Conservation (phyloP, 2,113 vertebrate genomes). For the Gopherus flavomarginatus region DNA sequence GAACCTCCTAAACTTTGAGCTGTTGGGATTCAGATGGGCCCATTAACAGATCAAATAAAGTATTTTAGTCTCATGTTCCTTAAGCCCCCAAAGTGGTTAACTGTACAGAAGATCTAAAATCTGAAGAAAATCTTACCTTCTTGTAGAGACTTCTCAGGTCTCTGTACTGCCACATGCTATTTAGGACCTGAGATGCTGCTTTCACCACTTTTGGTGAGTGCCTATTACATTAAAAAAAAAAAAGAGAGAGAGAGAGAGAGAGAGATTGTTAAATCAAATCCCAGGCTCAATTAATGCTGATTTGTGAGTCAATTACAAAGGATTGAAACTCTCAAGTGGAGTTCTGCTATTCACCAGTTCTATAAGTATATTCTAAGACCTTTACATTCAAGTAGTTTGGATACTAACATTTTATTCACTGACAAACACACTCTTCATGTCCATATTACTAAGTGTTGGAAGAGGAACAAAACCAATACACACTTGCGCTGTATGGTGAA, state of each 20-base stretch:
- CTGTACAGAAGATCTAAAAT: conserved; percentile 6
- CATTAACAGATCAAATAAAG: not conserved
- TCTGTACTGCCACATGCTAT: conserved; percentile 99
- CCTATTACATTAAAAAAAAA: conserved; percentile 79
- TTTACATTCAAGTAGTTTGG: not conserved
- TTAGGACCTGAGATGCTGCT: conserved; percentile 99
- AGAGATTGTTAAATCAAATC: not conserved
- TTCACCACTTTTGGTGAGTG: conserved; percentile 99
- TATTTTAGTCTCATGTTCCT: conserved; percentile 19
- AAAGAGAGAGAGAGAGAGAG: conserved; percentile 43
- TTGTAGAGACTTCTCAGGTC: conserved; percentile 99
- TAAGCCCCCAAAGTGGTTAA: conserved; percentile 7
- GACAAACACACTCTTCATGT: not conserved
- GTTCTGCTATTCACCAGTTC: not conserved
- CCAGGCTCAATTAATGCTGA: not conserved
- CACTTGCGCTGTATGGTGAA: not conserved
- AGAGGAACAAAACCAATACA: not conserved
- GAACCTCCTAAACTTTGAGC: not conserved
- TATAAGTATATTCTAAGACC: not conserved
- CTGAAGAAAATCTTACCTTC: conserved; percentile 87
- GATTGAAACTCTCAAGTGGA: conserved; percentile 3
- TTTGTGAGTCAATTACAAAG: not conserved
- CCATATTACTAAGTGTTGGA: not conserved
- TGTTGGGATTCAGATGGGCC: not conserved
- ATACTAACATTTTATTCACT: not conserved